A percentile compares a stretch with the other conserved stretches of the same genome.
Evolutionary conservation across 1,140 invertebrate species (phyloP).

Genomic region (Bathynomus jamesi): DNA sequence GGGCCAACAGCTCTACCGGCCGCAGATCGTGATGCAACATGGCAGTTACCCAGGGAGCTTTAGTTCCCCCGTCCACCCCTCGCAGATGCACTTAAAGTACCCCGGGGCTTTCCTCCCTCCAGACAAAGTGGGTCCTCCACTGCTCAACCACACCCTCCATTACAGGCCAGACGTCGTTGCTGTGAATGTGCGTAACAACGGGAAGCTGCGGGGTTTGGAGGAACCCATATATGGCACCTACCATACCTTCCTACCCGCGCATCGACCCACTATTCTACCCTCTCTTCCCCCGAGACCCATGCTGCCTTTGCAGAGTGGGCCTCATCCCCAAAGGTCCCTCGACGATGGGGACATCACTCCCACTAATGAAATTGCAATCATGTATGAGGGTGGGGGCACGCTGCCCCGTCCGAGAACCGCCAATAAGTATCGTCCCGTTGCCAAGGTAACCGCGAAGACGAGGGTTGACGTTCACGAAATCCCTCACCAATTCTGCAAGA

Average conservation of each 20-base stretch:
- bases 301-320: constrained; percentile 46
- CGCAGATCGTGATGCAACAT: neutral
- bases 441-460: constrained; percentile 65
- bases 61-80: constrained; percentile 9
- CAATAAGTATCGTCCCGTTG: constrained; percentile 71
- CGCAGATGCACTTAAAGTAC: neutral
- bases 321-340: constrained; percentile 56
- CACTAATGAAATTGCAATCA: constrained; percentile 58
- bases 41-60: too few relatives aligned
- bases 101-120: constrained; percentile 18
- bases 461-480: constrained; percentile 34
- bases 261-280: constrained; percentile 9
- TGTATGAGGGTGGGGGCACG: constrained; percentile 61
- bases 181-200: constrained; percentile 43
- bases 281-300: constrained; percentile 25
- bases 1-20: neutral
- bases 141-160: constrained; percentile 25
- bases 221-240: constrained; percentile 41
- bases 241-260: constrained; percentile 29
- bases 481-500: constrained; percentile 13
- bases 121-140: neutral
- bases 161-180: constrained; percentile 46
- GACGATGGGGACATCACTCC: constrained; percentile 83
- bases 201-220: constrained; percentile 38
- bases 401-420: constrained; percentile 67